A percentile compares a stretch with the other conserved stretches of the same genome.
phyloP scores from a whole-genome alignment of 2,888 invertebrate species.

The Suillia variegata region DNA sequence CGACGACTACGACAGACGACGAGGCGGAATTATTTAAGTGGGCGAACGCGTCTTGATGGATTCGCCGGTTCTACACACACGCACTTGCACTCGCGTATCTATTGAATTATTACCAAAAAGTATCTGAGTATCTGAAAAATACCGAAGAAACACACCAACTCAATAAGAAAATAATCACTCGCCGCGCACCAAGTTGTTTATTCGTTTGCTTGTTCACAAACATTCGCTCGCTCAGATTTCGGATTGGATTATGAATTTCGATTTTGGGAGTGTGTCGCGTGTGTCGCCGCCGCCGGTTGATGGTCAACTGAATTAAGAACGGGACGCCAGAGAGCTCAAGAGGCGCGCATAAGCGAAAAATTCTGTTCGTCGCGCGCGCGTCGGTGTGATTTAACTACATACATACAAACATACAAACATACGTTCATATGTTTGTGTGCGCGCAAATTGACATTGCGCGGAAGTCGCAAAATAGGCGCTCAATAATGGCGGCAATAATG shows the following conservation, averaged over 20 bases:
- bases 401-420: neutral
- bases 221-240: neutral
- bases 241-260: too few species aligned
- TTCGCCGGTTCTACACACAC: constrained; percentile 9
- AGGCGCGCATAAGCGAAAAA: neutral
- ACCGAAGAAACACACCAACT: constrained; percentile 11
- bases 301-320: constrained; percentile 55
- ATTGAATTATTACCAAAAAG: too few species aligned
- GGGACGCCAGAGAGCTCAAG: constrained; percentile 33
- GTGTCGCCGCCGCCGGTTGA: constrained; percentile 48
- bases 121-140: too few species aligned
- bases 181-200: constrained; percentile 1
- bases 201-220: too few species aligned
- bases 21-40: constrained; percentile 32
- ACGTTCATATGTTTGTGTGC: constrained; percentile 7
- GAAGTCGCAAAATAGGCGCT: constrained; percentile 21
- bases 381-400: too few species aligned
- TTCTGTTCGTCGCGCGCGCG: neutral
- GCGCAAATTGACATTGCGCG: constrained; percentile 17
- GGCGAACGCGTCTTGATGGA: constrained; percentile 40
- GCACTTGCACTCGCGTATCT: too few species aligned
- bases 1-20: neutral
- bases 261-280: constrained; percentile 36
- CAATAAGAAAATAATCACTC: neutral
- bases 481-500: constrained; percentile 26